A percentile compares a stretch with the other conserved stretches of the same genome.
Evolutionary conservation across 2,888 invertebrate genomes (phyloP).

Genomic region (Hypsopygia costalis): DNA sequence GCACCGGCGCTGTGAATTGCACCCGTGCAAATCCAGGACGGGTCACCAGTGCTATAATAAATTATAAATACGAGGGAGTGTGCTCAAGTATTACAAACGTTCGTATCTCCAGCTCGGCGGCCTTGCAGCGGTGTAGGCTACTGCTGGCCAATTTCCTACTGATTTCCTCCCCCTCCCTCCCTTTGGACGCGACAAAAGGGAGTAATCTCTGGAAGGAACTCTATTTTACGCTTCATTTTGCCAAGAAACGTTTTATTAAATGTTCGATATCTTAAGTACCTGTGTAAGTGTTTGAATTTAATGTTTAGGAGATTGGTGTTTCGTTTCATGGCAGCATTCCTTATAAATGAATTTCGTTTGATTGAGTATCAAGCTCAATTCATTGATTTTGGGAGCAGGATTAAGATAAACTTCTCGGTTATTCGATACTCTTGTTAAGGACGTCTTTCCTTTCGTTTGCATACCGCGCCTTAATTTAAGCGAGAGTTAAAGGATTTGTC

Average conservation of each 20-base stretch:
- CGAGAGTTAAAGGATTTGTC: constrained; percentile 2
- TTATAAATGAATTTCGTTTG: constrained; percentile 10
- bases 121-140: constrained; percentile 21
- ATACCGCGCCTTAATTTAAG: constrained; percentile 3
- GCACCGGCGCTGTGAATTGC: no score
- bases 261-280: constrained; percentile 30
- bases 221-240: constrained; percentile 67
- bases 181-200: constrained; percentile 56
- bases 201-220: constrained; percentile 66
- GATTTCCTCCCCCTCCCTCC: constrained; percentile 50
- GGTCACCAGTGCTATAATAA: no score
- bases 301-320: constrained; percentile 8
- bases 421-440: constrained; percentile 8
- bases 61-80: no score
- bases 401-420: constrained; percentile 8
- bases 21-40: no score
- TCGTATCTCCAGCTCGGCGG: no score
- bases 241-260: constrained; percentile 48
- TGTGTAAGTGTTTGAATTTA: constrained; percentile 16
- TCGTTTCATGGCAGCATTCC: constrained; percentile 8
- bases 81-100: no score
- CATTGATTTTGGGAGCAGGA: constrained; percentile 7
- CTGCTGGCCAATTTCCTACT: constrained; percentile 64
- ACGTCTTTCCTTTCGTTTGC: constrained; percentile 4
- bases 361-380: constrained; percentile 7